Conservation (phyloP, 2,113 vertebrate species). For the Erinaceus europaeus region DNA sequence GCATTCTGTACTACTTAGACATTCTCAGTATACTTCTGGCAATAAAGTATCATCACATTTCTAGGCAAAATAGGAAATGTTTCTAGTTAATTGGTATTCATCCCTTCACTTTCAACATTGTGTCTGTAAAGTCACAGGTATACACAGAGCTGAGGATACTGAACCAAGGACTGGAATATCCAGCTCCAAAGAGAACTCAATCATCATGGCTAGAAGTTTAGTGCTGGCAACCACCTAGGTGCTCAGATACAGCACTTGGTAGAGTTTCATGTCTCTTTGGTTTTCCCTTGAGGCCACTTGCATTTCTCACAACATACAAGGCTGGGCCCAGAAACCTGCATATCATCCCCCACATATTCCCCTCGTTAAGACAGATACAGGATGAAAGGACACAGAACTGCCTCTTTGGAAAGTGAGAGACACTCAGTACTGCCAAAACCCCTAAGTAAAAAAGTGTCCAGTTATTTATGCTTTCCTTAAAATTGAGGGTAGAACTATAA, state of each 20-base stretch:
- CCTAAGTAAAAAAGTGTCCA: no score
- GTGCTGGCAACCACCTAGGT: not conserved
- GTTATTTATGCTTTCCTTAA: not conserved
- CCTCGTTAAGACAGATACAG: not conserved
- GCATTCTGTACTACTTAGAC: no score
- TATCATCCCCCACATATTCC: not conserved
- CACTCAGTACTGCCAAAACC: not conserved
- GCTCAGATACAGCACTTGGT: not conserved
- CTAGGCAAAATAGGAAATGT: no score
- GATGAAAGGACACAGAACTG: not conserved
- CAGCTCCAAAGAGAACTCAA: not conserved
- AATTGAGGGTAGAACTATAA: not conserved
- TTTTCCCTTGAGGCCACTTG: not conserved
- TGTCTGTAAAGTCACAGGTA: no score
- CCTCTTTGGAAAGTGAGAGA: not conserved
- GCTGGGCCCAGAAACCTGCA: not conserved
- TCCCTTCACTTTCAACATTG: no score
- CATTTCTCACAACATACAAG: not conserved
- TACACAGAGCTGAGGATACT: no score
- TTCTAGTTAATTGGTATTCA: no score
- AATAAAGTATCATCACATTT: no score
- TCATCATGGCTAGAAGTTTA: not conserved
- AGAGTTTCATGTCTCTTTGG: rapidly evolving
- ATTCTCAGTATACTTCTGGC: no score
- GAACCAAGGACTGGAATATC: not conserved